Percentiles rank a stretch among this genome's conserved stretches.
Conservation (phyloP, 2,113 vertebrate genomes). For the Osmerus mordax region DNA sequence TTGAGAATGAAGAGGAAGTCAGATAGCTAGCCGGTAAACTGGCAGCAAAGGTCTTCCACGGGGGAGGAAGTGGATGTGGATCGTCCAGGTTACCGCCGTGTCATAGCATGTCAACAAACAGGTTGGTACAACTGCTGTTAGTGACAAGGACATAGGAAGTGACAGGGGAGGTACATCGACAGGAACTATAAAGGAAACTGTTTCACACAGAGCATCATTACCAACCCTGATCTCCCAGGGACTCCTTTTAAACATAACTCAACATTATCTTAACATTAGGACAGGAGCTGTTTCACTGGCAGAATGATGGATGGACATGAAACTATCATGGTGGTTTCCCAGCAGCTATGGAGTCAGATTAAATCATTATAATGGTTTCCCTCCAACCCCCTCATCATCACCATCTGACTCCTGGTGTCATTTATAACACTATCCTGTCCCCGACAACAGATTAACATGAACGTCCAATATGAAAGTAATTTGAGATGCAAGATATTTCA, state of each 20-base stretch:
- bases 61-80: too few relatives aligned
- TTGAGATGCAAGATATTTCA: constrained; percentile 43
- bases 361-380: constrained; percentile 63
- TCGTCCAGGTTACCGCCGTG: too few relatives aligned
- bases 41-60: too few relatives aligned
- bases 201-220: constrained; percentile 18
- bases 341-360: constrained; percentile 49
- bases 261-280: constrained; percentile 57
- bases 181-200: too few relatives aligned
- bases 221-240: constrained; percentile 33
- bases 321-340: constrained; percentile 51
- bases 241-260: constrained; percentile 44
- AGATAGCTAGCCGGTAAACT: too few relatives aligned
- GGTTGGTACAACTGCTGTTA: too few relatives aligned
- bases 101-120: too few relatives aligned
- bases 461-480: constrained; percentile 34
- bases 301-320: constrained; percentile 66
- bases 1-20: too few relatives aligned
- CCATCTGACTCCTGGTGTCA: constrained; percentile 49
- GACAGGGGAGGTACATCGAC: neutral
- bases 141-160: too few relatives aligned
- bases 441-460: constrained; percentile 54
- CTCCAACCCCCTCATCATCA: constrained; percentile 52
- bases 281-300: constrained; percentile 58
- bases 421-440: constrained; percentile 54